Conservation (phyloP, 2,797 vertebrate species). For the Steatocranus sp. region DNA sequence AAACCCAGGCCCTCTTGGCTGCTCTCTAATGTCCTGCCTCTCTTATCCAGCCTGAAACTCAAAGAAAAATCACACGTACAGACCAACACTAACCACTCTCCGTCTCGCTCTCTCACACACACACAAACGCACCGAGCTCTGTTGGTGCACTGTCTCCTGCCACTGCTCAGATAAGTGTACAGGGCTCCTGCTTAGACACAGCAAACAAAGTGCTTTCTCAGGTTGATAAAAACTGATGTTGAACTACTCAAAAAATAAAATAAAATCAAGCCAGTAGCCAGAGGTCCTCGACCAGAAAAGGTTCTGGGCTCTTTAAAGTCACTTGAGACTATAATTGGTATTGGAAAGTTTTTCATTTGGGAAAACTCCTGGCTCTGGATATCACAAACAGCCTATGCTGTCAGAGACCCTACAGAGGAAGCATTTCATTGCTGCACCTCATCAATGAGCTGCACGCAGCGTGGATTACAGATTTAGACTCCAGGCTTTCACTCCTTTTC, state of each 20-base stretch:
- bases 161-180: slow-evolving; percentile 43
- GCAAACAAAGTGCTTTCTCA: slow-evolving; percentile 18
- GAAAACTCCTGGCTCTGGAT: slow-evolving; percentile 22
- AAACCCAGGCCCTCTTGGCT: slow-evolving; percentile 67
- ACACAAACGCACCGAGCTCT: background rate
- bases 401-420: slow-evolving; percentile 37
- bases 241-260: background rate
- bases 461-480: slow-evolving; percentile 38
- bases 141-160: slow-evolving; percentile 39
- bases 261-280: slow-evolving; percentile 3
- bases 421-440: slow-evolving; percentile 53
- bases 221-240: slow-evolving; percentile 33
- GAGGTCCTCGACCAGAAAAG: slow-evolving; percentile 27
- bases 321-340: slow-evolving; percentile 35
- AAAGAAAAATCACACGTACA: background rate
- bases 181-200: slow-evolving; percentile 5
- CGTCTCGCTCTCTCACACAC: background rate
- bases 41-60: slow-evolving; percentile 43
- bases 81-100: background rate
- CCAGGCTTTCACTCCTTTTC: slow-evolving; percentile 38
- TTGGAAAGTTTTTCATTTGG: slow-evolving; percentile 24
- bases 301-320: slow-evolving; percentile 19
- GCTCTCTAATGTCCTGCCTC: slow-evolving; percentile 60
- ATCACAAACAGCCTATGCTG: slow-evolving; percentile 28
- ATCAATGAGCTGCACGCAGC: slow-evolving; percentile 28